A percentile compares a stretch with the other conserved stretches of the same genome.
Evolutionary conservation across 2,888 invertebrate species (phyloP).

Genomic region (Ophion ventricosus): DNA sequence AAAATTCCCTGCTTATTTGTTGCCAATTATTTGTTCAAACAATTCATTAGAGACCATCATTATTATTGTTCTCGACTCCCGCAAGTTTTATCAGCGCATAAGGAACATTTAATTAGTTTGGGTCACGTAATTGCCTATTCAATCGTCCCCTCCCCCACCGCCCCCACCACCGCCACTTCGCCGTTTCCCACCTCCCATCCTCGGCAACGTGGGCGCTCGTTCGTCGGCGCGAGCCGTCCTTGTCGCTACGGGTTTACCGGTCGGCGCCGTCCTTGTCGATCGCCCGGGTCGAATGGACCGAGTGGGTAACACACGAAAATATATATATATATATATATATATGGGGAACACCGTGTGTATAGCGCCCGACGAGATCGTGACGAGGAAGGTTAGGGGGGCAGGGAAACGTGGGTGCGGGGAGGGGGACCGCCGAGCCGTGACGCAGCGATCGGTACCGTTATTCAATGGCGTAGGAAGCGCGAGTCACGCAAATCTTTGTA

Average conservation of each 20-base stretch:
- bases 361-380: conserved; percentile 9
- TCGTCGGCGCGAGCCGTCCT: conserved; percentile 69
- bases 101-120: conserved; percentile 7
- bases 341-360: conserved; percentile 17
- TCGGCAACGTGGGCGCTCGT: conserved; percentile 18
- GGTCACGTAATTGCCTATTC: conserved; percentile 28
- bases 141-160: background rate
- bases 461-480: conserved; percentile 77
- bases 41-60: too few relatives aligned
- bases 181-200: conserved; percentile 10
- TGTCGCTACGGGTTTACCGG: conserved; percentile 66
- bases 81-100: background rate
- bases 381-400: background rate
- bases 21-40: too few relatives aligned
- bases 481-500: conserved; percentile 55
- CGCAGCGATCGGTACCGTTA: conserved; percentile 80
- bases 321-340: conserved; percentile 37
- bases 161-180: too few relatives aligned
- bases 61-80: too few relatives aligned
- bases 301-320: conserved; percentile 32
- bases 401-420: conserved; percentile 9
- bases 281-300: conserved; percentile 59
- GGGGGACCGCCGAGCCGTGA: conserved; percentile 75
- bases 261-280: conserved; percentile 68
- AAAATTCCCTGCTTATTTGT: too few relatives aligned